Conservation (phyloP, 2,113 vertebrate genomes). For the Lepisosteus osseus region DNA sequence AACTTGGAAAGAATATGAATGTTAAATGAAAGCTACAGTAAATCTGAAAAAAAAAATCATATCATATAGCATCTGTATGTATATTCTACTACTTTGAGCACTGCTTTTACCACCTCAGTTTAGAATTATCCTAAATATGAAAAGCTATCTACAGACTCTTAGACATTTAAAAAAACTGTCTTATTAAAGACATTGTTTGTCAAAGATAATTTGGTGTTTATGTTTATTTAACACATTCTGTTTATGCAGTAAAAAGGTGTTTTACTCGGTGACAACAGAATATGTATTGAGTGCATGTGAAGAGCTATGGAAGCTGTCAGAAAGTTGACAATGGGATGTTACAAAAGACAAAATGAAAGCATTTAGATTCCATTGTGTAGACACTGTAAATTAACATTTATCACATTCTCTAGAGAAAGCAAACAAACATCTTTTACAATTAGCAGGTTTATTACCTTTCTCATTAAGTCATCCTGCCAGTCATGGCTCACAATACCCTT, state of each 20-base stretch:
- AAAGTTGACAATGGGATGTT: neutral
- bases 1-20: too few species aligned
- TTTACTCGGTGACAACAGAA: conserved; percentile 3
- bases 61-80: too few species aligned
- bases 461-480: too few species aligned
- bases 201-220: conserved; percentile 2
- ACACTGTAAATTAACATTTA: conserved; percentile 1
- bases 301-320: conserved; percentile 8
- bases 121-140: too few species aligned
- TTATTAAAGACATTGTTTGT: neutral
- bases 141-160: too few species aligned
- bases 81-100: too few species aligned
- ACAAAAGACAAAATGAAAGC: neutral
- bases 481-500: too few species aligned
- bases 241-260: neutral
- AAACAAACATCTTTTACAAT: conserved; percentile 8
- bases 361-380: conserved; percentile 7
- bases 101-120: too few species aligned
- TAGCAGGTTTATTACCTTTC: neutral
- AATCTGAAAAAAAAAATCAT: too few species aligned
- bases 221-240: neutral
- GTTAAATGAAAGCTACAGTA: too few species aligned
- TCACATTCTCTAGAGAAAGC: neutral
- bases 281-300: conserved; percentile 7
- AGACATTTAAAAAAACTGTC: neutral